A percentile compares a stretch with the other conserved stretches of the same genome.
Conservation (phyloP, 2,888 invertebrate genomes). For the Diaperis boleti region DNA sequence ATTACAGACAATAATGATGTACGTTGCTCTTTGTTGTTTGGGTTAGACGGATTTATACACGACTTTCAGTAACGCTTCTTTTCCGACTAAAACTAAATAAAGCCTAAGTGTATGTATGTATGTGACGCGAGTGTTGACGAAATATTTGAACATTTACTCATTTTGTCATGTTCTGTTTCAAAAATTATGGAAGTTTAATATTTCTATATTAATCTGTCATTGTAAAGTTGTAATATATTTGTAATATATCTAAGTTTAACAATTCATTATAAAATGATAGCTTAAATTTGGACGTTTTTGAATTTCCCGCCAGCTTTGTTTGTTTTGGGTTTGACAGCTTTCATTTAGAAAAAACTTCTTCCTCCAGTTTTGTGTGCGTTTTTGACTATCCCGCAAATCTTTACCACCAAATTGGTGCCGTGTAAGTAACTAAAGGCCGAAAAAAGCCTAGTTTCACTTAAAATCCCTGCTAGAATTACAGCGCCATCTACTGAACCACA, state of each 20-base stretch:
- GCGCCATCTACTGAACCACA: too few relatives aligned
- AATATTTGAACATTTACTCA: constrained; percentile 5
- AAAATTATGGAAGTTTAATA: constrained; percentile 25
- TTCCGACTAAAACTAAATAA: constrained; percentile 42
- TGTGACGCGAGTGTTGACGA: constrained; percentile 42
- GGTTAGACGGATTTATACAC: neutral
- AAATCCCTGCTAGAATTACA: too few relatives aligned
- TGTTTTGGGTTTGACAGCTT: too few relatives aligned
- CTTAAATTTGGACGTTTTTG: too few relatives aligned
- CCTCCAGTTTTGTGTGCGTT: too few relatives aligned
- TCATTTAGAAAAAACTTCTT: too few relatives aligned
- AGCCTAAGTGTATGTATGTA: constrained; percentile 49
- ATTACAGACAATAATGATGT: constrained; percentile 35
- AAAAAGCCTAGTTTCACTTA: too few relatives aligned
- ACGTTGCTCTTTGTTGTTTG: too few relatives aligned
- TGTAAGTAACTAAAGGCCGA: too few relatives aligned
- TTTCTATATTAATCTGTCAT: constrained; percentile 54
- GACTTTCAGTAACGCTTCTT: constrained; percentile 14
- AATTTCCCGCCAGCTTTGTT: too few relatives aligned
- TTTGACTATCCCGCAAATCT: too few relatives aligned
- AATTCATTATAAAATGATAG: constrained; percentile 59
- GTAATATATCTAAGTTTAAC: constrained; percentile 60
- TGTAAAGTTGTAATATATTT: constrained; percentile 68
- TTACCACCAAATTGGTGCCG: too few relatives aligned
- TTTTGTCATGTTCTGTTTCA: constrained; percentile 17